Evolutionary conservation across 2,888 invertebrate species (phyloP).

Genomic region (Cancer borealis): DNA sequence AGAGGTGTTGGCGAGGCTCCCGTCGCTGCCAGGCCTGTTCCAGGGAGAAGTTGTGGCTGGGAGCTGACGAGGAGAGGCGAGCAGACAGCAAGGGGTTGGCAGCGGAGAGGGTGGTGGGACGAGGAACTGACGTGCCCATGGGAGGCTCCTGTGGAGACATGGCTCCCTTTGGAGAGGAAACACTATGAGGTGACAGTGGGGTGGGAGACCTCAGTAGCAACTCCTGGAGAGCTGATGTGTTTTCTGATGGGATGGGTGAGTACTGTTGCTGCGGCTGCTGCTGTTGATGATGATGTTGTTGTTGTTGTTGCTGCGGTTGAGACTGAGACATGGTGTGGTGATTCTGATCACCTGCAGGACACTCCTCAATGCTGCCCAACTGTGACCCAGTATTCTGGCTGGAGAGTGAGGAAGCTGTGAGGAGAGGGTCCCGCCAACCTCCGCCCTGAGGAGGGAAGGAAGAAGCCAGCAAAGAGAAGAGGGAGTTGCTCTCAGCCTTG

Average conservation of each 20-base stretch:
- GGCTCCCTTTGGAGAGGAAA: constrained; percentile 60
- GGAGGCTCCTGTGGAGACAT: constrained; percentile 68
- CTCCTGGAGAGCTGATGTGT: constrained; percentile 72
- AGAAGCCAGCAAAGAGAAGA: constrained; percentile 70
- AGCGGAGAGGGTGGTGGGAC: constrained; percentile 75
- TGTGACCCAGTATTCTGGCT: constrained; percentile 59
- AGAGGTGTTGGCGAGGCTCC: constrained; percentile 85
- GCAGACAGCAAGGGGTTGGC: constrained; percentile 81
- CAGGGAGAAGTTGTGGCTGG: constrained; percentile 85
- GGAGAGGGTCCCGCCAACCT: constrained; percentile 73
- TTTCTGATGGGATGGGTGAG: constrained; percentile 49
- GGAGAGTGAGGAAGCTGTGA: constrained; percentile 71
- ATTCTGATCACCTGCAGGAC: constrained; percentile 60
- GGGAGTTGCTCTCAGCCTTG: constrained; percentile 71
- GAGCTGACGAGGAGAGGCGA: constrained; percentile 90
- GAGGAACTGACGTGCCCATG: constrained; percentile 74
- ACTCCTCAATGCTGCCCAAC: constrained; percentile 71
- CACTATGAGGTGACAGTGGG: constrained; percentile 74
- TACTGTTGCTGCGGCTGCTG: constrained; percentile 46
- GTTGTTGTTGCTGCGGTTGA: neutral
- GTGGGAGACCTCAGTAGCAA: constrained; percentile 65
- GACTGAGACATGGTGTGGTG: neutral
- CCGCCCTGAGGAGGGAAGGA: constrained; percentile 76
- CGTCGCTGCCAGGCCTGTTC: constrained; percentile 92
- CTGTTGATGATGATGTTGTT: neutral